A percentile compares a stretch with the other conserved stretches of the same genome.
Conservation (phyloP, 1,140 invertebrate species). For the Drosophila parvula region DNA sequence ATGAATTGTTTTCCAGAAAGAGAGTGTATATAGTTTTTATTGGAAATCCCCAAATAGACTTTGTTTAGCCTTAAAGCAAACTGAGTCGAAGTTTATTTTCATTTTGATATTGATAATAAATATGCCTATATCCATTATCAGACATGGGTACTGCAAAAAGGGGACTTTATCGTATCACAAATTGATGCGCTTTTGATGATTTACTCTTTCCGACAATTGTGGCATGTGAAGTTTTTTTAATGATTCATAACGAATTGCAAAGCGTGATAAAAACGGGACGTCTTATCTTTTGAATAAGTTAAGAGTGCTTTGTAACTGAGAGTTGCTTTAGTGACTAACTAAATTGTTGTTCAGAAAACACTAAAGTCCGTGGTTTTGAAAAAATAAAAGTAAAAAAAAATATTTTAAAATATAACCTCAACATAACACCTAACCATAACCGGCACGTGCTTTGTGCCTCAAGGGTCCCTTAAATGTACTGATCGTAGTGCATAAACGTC, state of each 20-base stretch:
- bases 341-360: neutral
- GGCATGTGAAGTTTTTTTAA: constrained; percentile 5
- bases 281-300: constrained; percentile 21
- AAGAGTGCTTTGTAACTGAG: neutral
- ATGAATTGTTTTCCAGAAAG: constrained; percentile 7
- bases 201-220: constrained; percentile 1
- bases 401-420: too few relatives aligned
- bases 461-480: too few relatives aligned
- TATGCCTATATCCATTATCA: constrained; percentile 23
- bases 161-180: constrained; percentile 1
- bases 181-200: constrained; percentile 18
- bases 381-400: too few relatives aligned
- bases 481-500: too few relatives aligned
- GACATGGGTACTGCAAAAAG: constrained; percentile 7
- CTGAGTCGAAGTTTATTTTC: constrained; percentile 19
- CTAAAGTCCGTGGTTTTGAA: too few relatives aligned
- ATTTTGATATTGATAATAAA: constrained; percentile 21
- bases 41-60: constrained; percentile 1
- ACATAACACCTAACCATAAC: too few relatives aligned
- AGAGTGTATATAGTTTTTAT: constrained; percentile 14
- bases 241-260: neutral
- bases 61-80: neutral
- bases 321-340: neutral
- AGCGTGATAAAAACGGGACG: neutral
- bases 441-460: too few relatives aligned